phyloP scores from a whole-genome alignment of 2,888 invertebrate genomes.

The Hydraecia micacea region DNA sequence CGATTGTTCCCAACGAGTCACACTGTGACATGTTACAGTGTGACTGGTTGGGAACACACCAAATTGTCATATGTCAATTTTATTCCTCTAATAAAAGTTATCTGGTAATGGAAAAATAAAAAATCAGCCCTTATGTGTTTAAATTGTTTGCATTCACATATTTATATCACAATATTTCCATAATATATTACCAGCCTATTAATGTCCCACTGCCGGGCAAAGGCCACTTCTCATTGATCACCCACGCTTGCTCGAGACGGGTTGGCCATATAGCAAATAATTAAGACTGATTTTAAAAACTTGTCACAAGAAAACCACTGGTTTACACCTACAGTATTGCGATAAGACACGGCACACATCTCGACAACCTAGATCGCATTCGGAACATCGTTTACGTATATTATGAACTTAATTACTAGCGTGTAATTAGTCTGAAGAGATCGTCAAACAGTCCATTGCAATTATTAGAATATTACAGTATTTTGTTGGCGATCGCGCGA shows the following conservation, averaged over 20 bases:
- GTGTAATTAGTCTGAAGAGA: constrained; percentile 18
- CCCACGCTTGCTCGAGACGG: no score
- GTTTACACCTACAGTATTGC: constrained; percentile 16
- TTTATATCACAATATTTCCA: neutral
- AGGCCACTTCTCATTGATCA: neutral
- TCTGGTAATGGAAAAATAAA: no score
- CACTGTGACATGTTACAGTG: no score
- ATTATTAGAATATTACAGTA: constrained; percentile 59
- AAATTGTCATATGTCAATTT: no score
- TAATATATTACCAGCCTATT: neutral
- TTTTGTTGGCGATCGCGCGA: constrained; percentile 51
- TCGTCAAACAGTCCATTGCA: constrained; percentile 54
- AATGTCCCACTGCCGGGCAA: neutral
- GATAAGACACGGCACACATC: constrained; percentile 57
- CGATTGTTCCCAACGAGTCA: no score
- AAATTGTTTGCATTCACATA: neutral
- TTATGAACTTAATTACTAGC: constrained; percentile 22
- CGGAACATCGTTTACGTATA: constrained; percentile 19
- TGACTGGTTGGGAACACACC: no score
- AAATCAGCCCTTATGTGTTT: no score
- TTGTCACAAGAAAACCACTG: constrained; percentile 46
- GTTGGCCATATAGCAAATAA: neutral
- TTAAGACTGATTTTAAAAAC: constrained; percentile 29
- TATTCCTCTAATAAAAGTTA: no score
- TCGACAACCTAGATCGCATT: constrained; percentile 47